Conservation (phyloP, 1,140 invertebrate genomes). For the Drosophila melanica region DNA sequence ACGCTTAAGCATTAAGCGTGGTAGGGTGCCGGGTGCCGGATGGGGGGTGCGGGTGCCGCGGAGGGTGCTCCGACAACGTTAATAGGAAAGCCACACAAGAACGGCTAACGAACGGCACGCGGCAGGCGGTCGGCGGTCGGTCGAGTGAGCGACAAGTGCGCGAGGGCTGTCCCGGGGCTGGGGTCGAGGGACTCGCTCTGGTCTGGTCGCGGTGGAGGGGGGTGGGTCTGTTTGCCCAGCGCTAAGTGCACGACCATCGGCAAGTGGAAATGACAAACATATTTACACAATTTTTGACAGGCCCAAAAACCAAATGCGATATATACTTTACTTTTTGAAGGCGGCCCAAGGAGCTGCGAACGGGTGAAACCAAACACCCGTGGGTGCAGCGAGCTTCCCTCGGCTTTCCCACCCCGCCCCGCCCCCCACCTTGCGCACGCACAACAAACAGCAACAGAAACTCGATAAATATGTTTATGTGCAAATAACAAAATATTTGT, state of each 20-base stretch:
- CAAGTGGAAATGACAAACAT: conserved; percentile 84
- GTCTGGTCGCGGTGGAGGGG: background rate
- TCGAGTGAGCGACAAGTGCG: conserved; percentile 69
- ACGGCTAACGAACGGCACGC: conserved; percentile 78
- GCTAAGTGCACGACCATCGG: conserved; percentile 71
- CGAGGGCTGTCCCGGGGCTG: conserved; percentile 27
- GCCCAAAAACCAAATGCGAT: conserved; percentile 47
- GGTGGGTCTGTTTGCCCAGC: conserved; percentile 60
- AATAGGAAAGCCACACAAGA: conserved; percentile 78
- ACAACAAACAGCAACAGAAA: conserved; percentile 52
- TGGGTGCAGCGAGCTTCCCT: conserved; percentile 55
- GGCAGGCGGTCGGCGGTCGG: conserved; percentile 37
- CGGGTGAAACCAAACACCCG: conserved; percentile 81
- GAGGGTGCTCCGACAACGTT: conserved; percentile 28
- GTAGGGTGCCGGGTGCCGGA: background rate
- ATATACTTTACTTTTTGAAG: background rate
- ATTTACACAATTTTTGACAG: conserved; percentile 84
- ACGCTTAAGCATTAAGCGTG: conserved; percentile 55
- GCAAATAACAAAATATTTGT: conserved; percentile 83
- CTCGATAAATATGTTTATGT: conserved; percentile 83
- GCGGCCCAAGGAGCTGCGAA: conserved; percentile 45
- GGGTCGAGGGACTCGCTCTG: background rate
- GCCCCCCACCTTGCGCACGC: conserved; percentile 2
- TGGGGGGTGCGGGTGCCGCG: no score
- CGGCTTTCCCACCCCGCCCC: background rate